A percentile compares a stretch with the other conserved stretches of the same genome.
phyloP scores from a whole-genome alignment of 2,888 invertebrate genomes.

The Himalopsyche japonica region DNA sequence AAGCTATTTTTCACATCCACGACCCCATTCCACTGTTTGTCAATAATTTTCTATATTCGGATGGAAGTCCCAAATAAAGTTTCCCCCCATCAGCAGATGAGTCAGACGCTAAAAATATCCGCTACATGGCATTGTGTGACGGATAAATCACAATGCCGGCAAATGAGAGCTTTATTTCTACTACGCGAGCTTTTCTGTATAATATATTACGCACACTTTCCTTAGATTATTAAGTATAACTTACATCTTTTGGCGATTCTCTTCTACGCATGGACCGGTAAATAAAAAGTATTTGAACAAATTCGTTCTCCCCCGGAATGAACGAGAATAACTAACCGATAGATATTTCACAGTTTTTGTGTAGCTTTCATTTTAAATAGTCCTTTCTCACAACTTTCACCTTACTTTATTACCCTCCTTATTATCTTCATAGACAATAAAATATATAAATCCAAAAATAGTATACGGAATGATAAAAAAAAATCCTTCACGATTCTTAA shows the following conservation, averaged over 20 bases:
- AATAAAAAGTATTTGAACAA: background rate
- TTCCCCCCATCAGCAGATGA: conserved; percentile 22
- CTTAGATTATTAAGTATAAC: background rate
- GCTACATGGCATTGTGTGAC: conserved; percentile 40
- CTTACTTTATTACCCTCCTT: too few species aligned
- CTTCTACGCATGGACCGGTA: background rate
- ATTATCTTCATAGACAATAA: too few species aligned
- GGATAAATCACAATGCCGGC: conserved; percentile 38
- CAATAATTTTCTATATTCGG: conserved; percentile 11
- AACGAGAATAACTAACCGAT: background rate
- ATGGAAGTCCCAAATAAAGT: background rate
- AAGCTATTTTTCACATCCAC: background rate
- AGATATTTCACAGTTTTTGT: too few species aligned
- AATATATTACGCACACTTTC: background rate
- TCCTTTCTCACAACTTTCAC: too few species aligned
- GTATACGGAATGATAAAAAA: too few species aligned
- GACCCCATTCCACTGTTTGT: background rate
- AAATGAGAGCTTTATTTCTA: background rate
- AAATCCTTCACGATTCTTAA: too few species aligned
- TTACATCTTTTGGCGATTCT: background rate
- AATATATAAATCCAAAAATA: too few species aligned
- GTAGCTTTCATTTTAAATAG: too few species aligned
- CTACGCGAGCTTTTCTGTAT: background rate
- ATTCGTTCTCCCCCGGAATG: background rate
- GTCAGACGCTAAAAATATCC: conserved; percentile 38